phyloP scores from a whole-genome alignment of 1,140 invertebrate genomes.

The Rhopalosiphum padi region DNA sequence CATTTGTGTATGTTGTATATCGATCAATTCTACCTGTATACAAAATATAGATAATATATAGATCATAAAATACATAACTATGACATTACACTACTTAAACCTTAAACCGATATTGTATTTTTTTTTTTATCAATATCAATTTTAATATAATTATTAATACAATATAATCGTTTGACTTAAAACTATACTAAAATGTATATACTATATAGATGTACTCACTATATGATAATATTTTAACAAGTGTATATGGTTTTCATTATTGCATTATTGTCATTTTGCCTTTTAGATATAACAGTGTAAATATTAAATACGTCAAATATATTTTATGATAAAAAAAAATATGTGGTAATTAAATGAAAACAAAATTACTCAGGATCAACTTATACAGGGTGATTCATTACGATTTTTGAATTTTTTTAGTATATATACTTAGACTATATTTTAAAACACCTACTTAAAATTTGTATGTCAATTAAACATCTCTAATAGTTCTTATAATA shows the following conservation, averaged over 20 bases:
- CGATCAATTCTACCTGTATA: neutral
- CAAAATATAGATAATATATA: neutral
- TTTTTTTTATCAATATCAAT: constrained; percentile 19
- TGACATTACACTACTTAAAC: neutral
- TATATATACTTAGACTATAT: neutral
- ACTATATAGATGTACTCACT: too few relatives aligned
- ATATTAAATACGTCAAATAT: neutral
- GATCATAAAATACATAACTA: neutral
- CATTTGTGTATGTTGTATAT: neutral
- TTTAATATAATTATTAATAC: neutral
- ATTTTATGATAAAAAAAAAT: neutral
- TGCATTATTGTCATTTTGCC: neutral
- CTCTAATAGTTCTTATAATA: neutral
- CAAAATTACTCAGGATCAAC: neutral
- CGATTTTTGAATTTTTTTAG: neutral
- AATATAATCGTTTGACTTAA: neutral
- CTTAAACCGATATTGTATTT: neutral
- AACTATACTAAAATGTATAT: neutral
- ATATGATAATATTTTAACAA: neutral
- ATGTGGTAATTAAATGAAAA: neutral
- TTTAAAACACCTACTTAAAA: neutral
- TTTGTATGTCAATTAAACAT: neutral
- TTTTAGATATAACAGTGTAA: neutral
- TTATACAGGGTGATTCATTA: neutral
- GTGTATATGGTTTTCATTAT: neutral